Evolutionary conservation across 1,140 invertebrate species (phyloP).

Genomic region (Nomia melanderi): DNA sequence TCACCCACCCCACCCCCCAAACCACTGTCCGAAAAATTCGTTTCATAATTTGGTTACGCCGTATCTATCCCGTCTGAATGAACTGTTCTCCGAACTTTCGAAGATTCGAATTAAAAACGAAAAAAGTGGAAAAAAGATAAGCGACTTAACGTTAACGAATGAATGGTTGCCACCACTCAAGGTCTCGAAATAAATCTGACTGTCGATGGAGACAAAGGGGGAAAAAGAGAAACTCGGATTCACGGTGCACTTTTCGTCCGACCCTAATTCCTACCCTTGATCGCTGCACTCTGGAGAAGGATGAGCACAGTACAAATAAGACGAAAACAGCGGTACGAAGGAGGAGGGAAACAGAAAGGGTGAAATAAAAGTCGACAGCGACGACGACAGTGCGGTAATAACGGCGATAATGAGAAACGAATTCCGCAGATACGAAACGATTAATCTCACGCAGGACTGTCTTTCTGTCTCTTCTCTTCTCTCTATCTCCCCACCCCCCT

Average conservation of each 20-base stretch:
- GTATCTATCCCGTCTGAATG: not conserved
- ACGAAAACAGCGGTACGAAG: slow-evolving; percentile 25
- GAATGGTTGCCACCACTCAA: too few relatives aligned
- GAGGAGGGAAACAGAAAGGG: slow-evolving; percentile 12
- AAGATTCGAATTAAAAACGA: not conserved
- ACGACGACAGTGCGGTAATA: slow-evolving; percentile 36
- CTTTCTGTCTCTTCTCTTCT: not conserved
- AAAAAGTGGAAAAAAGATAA: not conserved
- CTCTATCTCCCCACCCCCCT: slow-evolving; percentile 15
- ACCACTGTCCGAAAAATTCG: not conserved
- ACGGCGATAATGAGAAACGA: slow-evolving; percentile 52
- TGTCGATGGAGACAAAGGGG: too few relatives aligned
- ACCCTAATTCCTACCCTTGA: slow-evolving; percentile 60
- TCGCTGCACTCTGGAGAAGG: slow-evolving; percentile 51
- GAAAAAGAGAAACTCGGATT: slow-evolving; percentile 32
- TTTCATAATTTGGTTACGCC: not conserved
- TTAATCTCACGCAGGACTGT: slow-evolving; percentile 50
- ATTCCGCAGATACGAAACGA: slow-evolving; percentile 58
- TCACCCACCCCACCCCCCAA: too few relatives aligned
- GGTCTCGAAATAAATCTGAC: too few relatives aligned
- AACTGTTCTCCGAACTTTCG: slow-evolving; percentile 1
- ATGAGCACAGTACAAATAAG: slow-evolving; percentile 47
- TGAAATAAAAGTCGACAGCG: slow-evolving; percentile 21
- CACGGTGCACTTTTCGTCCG: slow-evolving; percentile 53
- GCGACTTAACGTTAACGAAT: too few relatives aligned